Percentiles rank a stretch among this genome's conserved stretches.
Conservation (phyloP, 2,888 invertebrate species). For the Globia sparganii region DNA sequence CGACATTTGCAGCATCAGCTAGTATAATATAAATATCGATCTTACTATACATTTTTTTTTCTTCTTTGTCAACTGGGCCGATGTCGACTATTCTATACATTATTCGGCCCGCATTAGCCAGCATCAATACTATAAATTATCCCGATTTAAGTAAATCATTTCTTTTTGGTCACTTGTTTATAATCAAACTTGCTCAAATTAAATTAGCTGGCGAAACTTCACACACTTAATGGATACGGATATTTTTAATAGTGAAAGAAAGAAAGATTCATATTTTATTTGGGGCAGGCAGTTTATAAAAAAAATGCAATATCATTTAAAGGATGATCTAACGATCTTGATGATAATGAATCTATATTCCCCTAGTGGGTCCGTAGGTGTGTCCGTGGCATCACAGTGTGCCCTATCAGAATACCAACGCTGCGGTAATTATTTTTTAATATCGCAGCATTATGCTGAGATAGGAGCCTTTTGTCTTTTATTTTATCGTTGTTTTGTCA, state of each 20-base stretch:
- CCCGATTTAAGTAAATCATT: background rate
- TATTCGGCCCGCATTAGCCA: too few species aligned
- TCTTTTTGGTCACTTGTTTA: background rate
- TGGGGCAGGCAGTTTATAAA: too few species aligned
- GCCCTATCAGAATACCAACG: background rate
- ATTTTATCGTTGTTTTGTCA: background rate
- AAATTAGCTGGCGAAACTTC: background rate
- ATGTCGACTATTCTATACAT: too few species aligned
- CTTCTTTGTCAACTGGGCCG: too few species aligned
- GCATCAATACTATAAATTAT: background rate
- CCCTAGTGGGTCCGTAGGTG: background rate
- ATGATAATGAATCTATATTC: background rate
- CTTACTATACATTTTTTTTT: too few species aligned
- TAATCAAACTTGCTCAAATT: background rate
- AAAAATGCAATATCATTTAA: too few species aligned
- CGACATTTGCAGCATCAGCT: too few species aligned
- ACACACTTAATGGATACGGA: too few species aligned
- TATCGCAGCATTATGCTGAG: background rate
- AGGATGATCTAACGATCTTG: background rate
- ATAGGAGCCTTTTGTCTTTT: background rate
- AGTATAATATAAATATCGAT: too few species aligned
- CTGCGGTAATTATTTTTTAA: background rate
- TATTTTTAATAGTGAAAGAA: too few species aligned
- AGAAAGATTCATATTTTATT: too few species aligned
- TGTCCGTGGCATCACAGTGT: background rate